These are phyloP conservation scores for Nymphalis polychloros DNA, from an alignment of 2,888 invertebrate genomes.

Conservation along the genomic window DNA sequence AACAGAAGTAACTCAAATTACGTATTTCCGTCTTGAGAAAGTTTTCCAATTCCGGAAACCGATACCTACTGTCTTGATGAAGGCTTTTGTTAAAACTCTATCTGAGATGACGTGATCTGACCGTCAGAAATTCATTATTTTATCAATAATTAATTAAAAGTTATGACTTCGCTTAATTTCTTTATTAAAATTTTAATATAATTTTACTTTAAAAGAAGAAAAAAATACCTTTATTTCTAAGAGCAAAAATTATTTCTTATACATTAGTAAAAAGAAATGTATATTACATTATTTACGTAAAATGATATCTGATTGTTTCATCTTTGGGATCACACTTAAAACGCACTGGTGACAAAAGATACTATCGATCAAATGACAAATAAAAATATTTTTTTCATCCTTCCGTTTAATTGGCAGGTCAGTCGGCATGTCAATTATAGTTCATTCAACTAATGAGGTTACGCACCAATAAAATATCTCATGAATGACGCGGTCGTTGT, in stretches of 20 bases:
- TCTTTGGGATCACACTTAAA: constrained; percentile 29
- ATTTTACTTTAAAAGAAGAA: too few relatives aligned
- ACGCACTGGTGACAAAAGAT: background rate
- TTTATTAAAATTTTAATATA: background rate
- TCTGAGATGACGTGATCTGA: background rate
- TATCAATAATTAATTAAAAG: background rate
- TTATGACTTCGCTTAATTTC: background rate
- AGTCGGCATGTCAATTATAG: constrained; percentile 79
- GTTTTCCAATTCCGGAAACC: constrained; percentile 16
- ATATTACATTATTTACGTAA: too few relatives aligned
- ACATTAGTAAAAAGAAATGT: too few relatives aligned
- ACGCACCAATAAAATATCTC: constrained; percentile 53
- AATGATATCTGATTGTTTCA: too few relatives aligned
- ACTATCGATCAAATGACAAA: constrained; percentile 35
- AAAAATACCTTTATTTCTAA: too few relatives aligned
- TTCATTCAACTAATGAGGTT: constrained; percentile 76
- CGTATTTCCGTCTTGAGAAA: background rate
- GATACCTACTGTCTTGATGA: constrained; percentile 37
- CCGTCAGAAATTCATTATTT: background rate
- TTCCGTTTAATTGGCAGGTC: constrained; percentile 74
- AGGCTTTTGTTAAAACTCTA: constrained; percentile 29
- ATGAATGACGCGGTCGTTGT: constrained; percentile 41
- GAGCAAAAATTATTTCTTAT: too few relatives aligned
- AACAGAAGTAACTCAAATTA: background rate
- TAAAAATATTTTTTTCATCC: constrained; percentile 45